Base-by-base conservation (phyloP, 1,140 invertebrate genomes). In the Idris sp. region DNA sequence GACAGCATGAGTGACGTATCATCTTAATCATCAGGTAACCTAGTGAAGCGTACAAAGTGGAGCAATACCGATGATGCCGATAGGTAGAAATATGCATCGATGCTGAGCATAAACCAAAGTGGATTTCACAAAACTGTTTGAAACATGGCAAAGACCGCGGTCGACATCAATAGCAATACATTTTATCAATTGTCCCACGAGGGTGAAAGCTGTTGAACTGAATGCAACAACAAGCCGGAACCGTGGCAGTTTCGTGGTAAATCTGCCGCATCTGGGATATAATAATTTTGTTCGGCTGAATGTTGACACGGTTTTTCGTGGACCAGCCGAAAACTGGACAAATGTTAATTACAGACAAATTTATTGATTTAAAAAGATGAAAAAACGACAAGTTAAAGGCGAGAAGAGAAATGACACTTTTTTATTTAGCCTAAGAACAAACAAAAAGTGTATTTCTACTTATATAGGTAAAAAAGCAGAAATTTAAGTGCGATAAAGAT, bases 101-200 rank as follows among this genome's bases (percentile, higher is more conserved):
- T 30, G 36, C 25, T 38, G 49, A 38, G 51, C 51, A 43, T 36
- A 46, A 73, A 73, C 69, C 61, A 25, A 41, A 58, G 44, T 31
- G 51, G 36, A 64, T 48, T 51, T 43, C 56, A 16, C 54, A 16
- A 67, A 74, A 61, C 53, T 41, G 61, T 71, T 71, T 28, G 46
- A 61, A 61, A 61, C 54, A 40, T 14, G 28, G n/a, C 49, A 58
- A 61, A 74, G 62, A 61, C 36, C 54, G 61, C 69, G 51, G 53
- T 53, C 44, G 22, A 36, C 30, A 74, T 68, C 72, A 65, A 74
- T 74, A 59, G 56, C 56, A 46, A 74, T 74, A 67, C 67, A 74
- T 74, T 74, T 67, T 40, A 56, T 35, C 48, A 62, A 67, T 74
- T 38, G 59, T 67, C 61, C 62, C 59, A 8, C 22, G 26, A 62